Percentiles rank a stretch among this genome's conserved stretches.
Conservation (phyloP, 2,113 vertebrate species). For the Sinocyclocheilus maitianheensis region DNA sequence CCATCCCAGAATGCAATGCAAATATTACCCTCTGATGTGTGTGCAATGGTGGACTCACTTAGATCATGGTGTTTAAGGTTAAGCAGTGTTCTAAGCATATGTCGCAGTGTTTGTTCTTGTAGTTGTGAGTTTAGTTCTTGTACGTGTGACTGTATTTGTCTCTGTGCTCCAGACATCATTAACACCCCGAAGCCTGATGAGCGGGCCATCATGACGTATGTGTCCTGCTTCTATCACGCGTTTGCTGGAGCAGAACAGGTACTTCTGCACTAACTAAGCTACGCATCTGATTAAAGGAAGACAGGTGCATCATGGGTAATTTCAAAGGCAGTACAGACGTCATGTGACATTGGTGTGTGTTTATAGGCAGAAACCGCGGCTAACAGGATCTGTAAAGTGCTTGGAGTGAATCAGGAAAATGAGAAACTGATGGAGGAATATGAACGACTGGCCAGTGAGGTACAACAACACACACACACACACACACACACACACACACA, state of each 20-base stretch:
- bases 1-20: conserved; percentile 19
- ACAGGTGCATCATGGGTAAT: background rate
- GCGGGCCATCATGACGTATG: conserved; percentile 90
- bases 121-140: background rate
- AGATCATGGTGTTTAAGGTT: too few species aligned
- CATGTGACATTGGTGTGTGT: background rate
- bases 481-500: too few species aligned
- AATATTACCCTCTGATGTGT: background rate
- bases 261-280: conserved; percentile 47
- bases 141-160: background rate
- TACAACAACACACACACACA: conserved; percentile 61
- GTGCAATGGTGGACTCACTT: background rate
- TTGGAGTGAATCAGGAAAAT: conserved; percentile 89
- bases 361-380: conserved; percentile 84
- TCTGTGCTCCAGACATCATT: conserved; percentile 81
- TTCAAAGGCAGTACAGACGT: background rate
- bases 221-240: conserved; percentile 86
- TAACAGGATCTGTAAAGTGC: conserved; percentile 84
- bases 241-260: conserved; percentile 93
- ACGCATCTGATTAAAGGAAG: background rate
- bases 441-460: conserved; percentile 87
- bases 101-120: background rate
- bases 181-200: conserved; percentile 90
- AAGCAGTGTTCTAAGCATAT: background rate
- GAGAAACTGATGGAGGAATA: conserved; percentile 91